phyloP scores from a whole-genome alignment of 1,140 invertebrate genomes.

The Planococcus citri region DNA sequence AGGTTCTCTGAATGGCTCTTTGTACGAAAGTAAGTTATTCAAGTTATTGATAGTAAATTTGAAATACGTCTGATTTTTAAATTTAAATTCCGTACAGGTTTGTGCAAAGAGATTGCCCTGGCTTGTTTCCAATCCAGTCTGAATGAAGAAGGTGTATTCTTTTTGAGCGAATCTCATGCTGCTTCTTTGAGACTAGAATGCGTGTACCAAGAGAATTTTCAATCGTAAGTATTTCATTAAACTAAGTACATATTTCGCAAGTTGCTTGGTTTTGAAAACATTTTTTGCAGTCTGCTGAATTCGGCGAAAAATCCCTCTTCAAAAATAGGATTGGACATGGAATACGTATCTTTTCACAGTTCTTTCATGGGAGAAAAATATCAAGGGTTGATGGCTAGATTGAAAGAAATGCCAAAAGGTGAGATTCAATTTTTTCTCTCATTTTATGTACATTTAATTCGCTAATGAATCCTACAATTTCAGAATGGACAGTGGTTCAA shows the following conservation, averaged over 20 bases:
- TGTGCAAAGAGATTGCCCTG: neutral
- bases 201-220: neutral
- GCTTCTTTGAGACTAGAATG: neutral
- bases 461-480: neutral
- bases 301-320: no score
- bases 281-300: neutral
- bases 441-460: neutral
- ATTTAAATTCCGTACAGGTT: neutral
- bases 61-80: neutral
- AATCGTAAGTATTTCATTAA: neutral
- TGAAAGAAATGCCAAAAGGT: slow-evolving; percentile 5
- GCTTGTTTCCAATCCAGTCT: neutral
- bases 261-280: neutral
- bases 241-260: neutral
- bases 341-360: neutral
- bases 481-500: slow-evolving; percentile 8
- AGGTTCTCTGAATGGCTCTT: neutral
- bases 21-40: neutral
- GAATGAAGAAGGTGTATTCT: neutral
- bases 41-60: neutral
- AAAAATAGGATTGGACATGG: neutral
- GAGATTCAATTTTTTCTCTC: neutral
- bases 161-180: slow-evolving; percentile 5
- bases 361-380: neutral
- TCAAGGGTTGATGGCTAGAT: neutral